Conservation (phyloP, 2,113 vertebrate species). For the Microcebus jonahi region DNA sequence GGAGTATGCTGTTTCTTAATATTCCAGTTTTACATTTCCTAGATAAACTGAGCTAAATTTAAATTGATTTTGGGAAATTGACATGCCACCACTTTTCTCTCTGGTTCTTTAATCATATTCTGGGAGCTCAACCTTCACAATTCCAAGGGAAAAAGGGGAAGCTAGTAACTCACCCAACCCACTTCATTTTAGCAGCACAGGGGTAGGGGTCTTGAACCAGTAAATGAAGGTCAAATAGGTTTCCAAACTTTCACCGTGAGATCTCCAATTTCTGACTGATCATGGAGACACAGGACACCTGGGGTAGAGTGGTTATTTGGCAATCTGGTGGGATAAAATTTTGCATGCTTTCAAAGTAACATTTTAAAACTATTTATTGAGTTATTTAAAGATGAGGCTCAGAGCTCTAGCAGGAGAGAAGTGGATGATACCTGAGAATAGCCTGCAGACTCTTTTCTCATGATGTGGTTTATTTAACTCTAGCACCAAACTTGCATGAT, state of each 20-base stretch:
- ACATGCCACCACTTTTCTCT: background rate
- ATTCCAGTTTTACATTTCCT: background rate
- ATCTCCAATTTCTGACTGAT: background rate
- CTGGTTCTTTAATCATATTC: background rate
- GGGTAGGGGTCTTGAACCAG: background rate
- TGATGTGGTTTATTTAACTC: background rate
- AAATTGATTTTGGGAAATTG: slow-evolving; percentile 2
- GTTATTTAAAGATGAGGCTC: background rate
- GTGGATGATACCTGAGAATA: background rate
- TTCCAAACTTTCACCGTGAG: background rate
- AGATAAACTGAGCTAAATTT: background rate
- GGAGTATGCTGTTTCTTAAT: background rate
- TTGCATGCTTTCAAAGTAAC: background rate
- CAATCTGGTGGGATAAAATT: background rate
- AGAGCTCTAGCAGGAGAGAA: background rate
- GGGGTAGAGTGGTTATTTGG: background rate
- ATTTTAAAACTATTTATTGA: background rate
- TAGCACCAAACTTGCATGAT: background rate
- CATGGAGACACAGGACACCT: background rate
- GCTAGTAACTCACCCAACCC: background rate
- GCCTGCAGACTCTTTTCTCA: background rate
- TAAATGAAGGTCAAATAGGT: background rate
- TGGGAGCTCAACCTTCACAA: background rate
- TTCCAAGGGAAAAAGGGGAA: background rate
- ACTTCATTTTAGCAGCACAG: background rate